Evolutionary conservation across 2,888 invertebrate genomes (phyloP).

Genomic region (Tiphia femorata): DNA sequence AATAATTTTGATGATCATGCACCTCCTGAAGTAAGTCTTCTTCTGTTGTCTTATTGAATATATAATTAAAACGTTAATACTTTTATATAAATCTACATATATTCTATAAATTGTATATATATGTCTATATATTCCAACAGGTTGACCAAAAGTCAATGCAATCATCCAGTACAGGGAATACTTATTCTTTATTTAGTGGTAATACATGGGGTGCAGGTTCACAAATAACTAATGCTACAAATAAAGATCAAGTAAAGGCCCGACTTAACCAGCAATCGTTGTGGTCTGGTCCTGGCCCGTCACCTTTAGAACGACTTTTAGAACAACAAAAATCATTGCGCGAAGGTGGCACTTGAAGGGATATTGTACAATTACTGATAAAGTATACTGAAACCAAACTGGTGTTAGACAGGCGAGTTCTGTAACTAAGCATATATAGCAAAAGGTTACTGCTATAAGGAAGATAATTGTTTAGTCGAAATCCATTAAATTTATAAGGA

Average conservation of each 20-base stretch:
- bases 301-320: constrained; percentile 82
- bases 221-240: constrained; percentile 46
- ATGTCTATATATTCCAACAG: constrained; percentile 41
- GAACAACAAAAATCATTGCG: constrained; percentile 82
- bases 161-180: constrained; percentile 63
- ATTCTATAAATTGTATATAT: not conserved
- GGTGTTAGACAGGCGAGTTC: constrained; percentile 44
- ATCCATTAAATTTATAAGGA: constrained; percentile 33
- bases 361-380: constrained; percentile 38
- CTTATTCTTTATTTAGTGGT: constrained; percentile 74
- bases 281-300: constrained; percentile 83
- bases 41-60: constrained; percentile 14
- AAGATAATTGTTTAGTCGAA: constrained; percentile 21
- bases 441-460: constrained; percentile 36
- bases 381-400: constrained; percentile 45
- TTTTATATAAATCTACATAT: not conserved
- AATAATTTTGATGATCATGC: constrained; percentile 53
- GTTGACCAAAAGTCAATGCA: constrained; percentile 66
- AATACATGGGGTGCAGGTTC: constrained; percentile 53
- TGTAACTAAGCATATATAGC: constrained; percentile 34
- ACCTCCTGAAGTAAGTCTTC: constrained; percentile 55
- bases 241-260: constrained; percentile 55
- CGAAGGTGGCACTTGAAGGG: constrained; percentile 67
- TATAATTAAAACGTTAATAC: too few relatives aligned
- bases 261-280: constrained; percentile 74